Evolutionary conservation across 37 sponge, comb jelly and placozoan species (phyloP), one percentile per base, ranked within the genome.

Genomic region (Axinella damicornis): DNA sequence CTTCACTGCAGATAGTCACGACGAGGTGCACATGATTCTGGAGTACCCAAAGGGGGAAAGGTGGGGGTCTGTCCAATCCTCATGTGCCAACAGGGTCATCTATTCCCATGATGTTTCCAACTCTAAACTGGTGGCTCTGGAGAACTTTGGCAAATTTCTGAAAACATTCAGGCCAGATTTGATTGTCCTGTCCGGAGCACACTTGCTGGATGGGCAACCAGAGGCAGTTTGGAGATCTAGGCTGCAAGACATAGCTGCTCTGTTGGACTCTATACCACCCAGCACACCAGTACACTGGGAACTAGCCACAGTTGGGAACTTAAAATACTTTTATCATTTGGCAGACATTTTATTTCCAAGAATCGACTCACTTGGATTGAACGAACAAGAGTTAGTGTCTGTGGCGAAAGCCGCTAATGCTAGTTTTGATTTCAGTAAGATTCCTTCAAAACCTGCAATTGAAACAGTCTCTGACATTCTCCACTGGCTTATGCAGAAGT

Each of bases 11-110:
- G 53, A 19, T 0, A 65, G 62, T n/a, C 53, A 78, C 19, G 98
- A 97, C 32, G 98, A 97, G 46, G 77, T 95, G 28, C 98, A 97
- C 71, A 65, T 97, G 65, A 97, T 97, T 18, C 40, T 97, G 81
- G 98, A 97, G 80, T 97, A 95, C 77, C 73, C 84, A 27, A 74
- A 57, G 20, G 89, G 78, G 35, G 86, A 83, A 18, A 32, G 58
- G 40, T 95, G 91, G 94, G 98, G 94, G 9, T 34, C 36, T 2
- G 73, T 80, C 30, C 81, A 80, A 19, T 82, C 96, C 2, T 55
- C 59, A 9, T 93, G 98, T 81, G 93, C 98, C 41, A 97, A 97
- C 67, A 83, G 98, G 53, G 85, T 97, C 52, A 95, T 97, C 4
- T 85, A 91, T 65, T 97, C 98, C 32, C 88, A 95, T 59, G 98